Evolutionary conservation across 2,888 invertebrate species (phyloP), one percentile per base, ranked within the genome.

Genomic region (Augochlorella aurata): DNA sequence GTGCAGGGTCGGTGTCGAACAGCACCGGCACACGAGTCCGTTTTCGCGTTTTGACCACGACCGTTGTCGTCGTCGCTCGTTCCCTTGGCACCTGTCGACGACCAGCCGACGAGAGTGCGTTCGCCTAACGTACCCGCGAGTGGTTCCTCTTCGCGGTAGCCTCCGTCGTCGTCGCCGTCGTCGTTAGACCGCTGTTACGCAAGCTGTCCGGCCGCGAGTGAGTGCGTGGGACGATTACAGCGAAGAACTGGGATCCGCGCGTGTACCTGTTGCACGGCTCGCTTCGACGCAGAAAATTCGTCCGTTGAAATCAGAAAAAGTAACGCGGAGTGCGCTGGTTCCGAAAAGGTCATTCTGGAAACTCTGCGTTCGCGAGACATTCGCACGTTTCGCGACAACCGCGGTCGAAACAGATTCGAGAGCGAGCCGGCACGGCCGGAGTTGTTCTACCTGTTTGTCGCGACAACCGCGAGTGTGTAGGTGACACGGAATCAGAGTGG

Each of bases 1-100:
- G 85, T 85, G 71, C 78, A 85, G 76, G 78, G 72, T 29, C 74
- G 61, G 49, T 67, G 70, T 71, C 72, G 74, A 45, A 63, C 67
- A 79, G 45, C 80, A 72, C 67, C 79, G 70, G 38, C 79, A 77
- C 71, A 61, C 81, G 79, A 74, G 58, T 78, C 71, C 70, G 69
- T 68, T 71, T 52, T 77, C 65, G 71, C 71, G 78, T 84, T 69
- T 76, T 85, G 16, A 54, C 77, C 75, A 73, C 68, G 68, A 58
- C 49, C 29, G n/a, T 65, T 68, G 76, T 44, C 75, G 54, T 21
- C 54, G 21, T 10, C 54, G 54, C 21, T 67, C 44, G 78, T 24
- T 54, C 45, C 68, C 63, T 73, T 66, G 75, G 65, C 81, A 84
- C 82, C 82, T 84, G 78, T 68, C 73, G 67, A 16, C 61, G 16